phyloP scores from a whole-genome alignment of 2,113 vertebrate species.

The Pseudorasbora parva region DNA sequence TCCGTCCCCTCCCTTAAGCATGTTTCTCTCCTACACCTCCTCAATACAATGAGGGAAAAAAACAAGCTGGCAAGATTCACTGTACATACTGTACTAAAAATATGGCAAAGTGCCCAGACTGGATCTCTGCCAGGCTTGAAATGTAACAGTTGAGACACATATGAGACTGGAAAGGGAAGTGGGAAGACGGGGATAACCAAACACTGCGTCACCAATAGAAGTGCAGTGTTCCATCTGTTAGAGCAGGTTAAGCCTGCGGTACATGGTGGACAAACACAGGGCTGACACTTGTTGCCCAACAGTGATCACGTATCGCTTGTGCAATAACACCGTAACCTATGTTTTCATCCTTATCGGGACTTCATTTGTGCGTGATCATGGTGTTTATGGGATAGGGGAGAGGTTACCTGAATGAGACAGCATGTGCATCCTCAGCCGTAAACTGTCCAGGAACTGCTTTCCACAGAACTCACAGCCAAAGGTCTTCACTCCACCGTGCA shows the following conservation, averaged over 20 bases:
- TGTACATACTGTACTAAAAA: conserved; percentile 89
- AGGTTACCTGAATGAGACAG: conserved; percentile 95
- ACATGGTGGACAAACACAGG: neutral
- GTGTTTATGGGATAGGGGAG: conserved; percentile 14
- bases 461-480: conserved; percentile 96
- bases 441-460: conserved; percentile 97
- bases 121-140: conserved; percentile 75
- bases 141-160: conserved; percentile 75
- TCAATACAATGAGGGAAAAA: conserved; percentile 24
- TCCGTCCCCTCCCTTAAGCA: neutral
- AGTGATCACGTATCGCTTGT: conserved; percentile 19
- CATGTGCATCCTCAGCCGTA: conserved; percentile 98
- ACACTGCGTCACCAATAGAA: conserved; percentile 49
- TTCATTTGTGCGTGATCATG: neutral
- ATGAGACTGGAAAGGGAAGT: conserved; percentile 60
- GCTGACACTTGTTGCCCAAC: conserved; percentile 7
- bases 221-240: conserved; percentile 29
- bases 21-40: conserved; percentile 23
- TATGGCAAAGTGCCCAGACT: conserved; percentile 76
- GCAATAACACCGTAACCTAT: conserved; percentile 23
- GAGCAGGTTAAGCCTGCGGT: conserved; percentile 15
- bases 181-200: conserved; percentile 17
- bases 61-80: conserved; percentile 78
- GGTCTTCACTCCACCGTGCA: conserved; percentile 94
- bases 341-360: conserved; percentile 6